These are phyloP conservation scores for Nematostella vectensis DNA, from an alignment of 92 coral and sea anemone species.

Conservation along the genomic window DNA sequence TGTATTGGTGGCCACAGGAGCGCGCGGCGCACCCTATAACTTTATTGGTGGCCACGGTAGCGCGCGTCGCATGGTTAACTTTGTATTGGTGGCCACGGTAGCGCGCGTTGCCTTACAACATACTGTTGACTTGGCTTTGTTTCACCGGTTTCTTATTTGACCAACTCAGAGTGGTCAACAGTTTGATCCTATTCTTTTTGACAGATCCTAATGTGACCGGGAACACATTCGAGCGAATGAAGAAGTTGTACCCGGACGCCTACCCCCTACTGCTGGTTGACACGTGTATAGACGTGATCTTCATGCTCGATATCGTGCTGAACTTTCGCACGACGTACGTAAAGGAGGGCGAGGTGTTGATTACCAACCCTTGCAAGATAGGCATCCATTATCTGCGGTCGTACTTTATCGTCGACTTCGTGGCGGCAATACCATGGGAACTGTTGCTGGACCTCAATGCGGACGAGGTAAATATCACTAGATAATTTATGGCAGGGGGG, in stretches of 20 bases:
- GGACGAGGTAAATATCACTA: slow-evolving; percentile 49
- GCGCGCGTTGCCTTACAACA: too few species aligned
- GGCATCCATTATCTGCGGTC: slow-evolving; percentile 86
- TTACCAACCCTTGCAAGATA: slow-evolving; percentile 83
- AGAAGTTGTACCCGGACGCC: slow-evolving; percentile 38
- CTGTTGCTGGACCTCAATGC: slow-evolving; percentile 42
- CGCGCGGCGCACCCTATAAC: too few species aligned
- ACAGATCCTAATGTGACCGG: slow-evolving; percentile 21
- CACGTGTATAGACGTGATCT: slow-evolving; percentile 70
- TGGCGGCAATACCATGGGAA: slow-evolving; percentile 99
- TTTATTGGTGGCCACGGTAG: too few species aligned
- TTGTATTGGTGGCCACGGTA: too few species aligned
- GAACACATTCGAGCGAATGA: slow-evolving; percentile 33
- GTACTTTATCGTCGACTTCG: slow-evolving; percentile 88
- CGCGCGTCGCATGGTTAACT: too few species aligned
- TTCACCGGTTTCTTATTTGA: too few species aligned
- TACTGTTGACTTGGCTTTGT: too few species aligned
- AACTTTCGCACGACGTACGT: slow-evolving; percentile 96
- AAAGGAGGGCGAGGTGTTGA: slow-evolving; percentile 70
- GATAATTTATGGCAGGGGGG: too few species aligned
- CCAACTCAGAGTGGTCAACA: too few species aligned
- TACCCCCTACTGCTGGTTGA: slow-evolving; percentile 64
- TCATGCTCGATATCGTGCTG: slow-evolving; percentile 84
- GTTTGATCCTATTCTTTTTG: too few species aligned
- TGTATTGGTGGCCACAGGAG: too few species aligned